Conservation (phyloP, 2,888 invertebrate genomes). For the Nomada ferruginata region DNA sequence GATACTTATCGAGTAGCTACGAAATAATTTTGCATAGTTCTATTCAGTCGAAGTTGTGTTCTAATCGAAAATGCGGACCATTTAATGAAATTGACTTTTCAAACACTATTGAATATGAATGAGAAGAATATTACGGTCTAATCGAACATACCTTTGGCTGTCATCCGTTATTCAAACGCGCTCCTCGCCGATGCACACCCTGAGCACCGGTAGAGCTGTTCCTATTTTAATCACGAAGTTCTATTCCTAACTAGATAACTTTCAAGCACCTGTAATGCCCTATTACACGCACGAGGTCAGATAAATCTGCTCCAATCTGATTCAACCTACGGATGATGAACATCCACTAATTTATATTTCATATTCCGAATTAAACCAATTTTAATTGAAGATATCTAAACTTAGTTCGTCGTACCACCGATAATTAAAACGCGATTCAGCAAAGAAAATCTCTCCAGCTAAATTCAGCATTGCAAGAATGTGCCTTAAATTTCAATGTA, state of each 20-base stretch:
- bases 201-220: not conserved
- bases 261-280: not conserved
- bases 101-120: not conserved
- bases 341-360: not conserved
- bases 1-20: no score
- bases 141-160: not conserved
- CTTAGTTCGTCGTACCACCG: not conserved
- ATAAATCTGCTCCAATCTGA: not conserved
- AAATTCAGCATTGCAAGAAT: no score
- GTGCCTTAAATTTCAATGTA: no score
- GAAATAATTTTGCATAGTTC: no score
- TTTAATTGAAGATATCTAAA: not conserved
- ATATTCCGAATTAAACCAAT: not conserved
- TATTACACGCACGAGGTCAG: not conserved
- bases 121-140: not conserved
- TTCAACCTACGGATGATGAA: not conserved
- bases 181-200: not conserved
- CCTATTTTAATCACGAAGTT: constrained; percentile 5
- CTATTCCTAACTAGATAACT: not conserved
- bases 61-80: not conserved
- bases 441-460: no score
- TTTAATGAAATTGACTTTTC: not conserved
- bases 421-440: no score
- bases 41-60: not conserved
- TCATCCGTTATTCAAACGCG: not conserved